Evolutionary conservation across 2,797 vertebrate genomes (phyloP).

Genomic region (Epinephelus awoara): DNA sequence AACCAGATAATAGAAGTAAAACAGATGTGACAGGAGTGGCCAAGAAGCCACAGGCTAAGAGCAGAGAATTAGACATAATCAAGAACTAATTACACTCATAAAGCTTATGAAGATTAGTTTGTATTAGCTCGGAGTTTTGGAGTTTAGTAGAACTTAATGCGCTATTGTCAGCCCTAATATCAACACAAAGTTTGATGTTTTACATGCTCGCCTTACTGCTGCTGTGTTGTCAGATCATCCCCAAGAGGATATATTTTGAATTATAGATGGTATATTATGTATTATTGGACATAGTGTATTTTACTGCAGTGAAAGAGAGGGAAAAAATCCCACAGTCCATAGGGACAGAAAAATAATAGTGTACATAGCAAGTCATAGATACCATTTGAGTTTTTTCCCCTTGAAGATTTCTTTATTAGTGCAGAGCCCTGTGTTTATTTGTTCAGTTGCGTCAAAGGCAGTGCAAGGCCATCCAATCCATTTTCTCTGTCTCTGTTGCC

Average conservation of each 20-base stretch:
- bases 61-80: neutral
- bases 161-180: neutral
- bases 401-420: constrained; percentile 2
- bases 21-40: neutral
- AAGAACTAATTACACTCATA: neutral
- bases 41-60: neutral
- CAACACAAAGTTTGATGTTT: neutral
- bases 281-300: constrained; percentile 9
- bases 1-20: neutral
- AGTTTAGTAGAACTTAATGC: neutral
- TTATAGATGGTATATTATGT: constrained; percentile 17
- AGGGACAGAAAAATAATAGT: neutral
- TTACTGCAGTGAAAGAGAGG: constrained; percentile 4
- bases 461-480: constrained; percentile 4
- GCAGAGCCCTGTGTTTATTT: neutral
- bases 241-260: constrained; percentile 18
- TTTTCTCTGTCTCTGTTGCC: neutral
- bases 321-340: neutral
- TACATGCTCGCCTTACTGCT: constrained; percentile 8
- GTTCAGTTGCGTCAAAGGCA: constrained; percentile 2
- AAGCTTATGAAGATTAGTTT: neutral
- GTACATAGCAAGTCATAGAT: neutral
- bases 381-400: neutral
- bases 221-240: neutral
- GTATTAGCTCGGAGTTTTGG: neutral